Conservation (phyloP, 2,888 invertebrate genomes). For the Malthinus flaveolus region DNA sequence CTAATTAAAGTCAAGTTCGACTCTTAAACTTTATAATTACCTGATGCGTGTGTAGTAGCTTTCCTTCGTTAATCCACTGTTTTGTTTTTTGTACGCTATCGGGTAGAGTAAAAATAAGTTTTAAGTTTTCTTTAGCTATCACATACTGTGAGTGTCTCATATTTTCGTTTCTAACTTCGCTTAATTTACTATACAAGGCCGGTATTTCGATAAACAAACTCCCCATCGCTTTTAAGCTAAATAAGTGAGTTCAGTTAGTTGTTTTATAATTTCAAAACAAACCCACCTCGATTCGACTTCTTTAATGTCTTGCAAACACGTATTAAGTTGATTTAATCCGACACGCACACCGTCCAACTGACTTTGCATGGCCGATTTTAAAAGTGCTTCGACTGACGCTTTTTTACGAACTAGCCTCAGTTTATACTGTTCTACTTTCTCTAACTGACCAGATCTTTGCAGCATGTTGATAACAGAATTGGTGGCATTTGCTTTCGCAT, state of each 20-base stretch:
- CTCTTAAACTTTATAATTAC: conserved; percentile 44
- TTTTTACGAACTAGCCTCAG: conserved; percentile 76
- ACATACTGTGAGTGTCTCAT: conserved; percentile 95
- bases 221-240: conserved; percentile 74
- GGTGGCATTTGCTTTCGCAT: conserved; percentile 76
- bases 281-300: conserved; percentile 65
- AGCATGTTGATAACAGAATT: conserved; percentile 90
- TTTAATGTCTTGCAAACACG: conserved; percentile 82
- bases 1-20: neutral
- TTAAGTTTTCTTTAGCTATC: conserved; percentile 96
- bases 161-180: conserved; percentile 89
- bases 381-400: conserved; percentile 89
- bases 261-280: neutral
- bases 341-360: conserved; percentile 96
- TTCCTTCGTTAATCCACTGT: conserved; percentile 92
- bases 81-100: conserved; percentile 94
- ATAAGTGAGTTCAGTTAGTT: conserved; percentile 7
- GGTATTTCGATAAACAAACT: conserved; percentile 76
- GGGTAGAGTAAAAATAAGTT: conserved; percentile 97
- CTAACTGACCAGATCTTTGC: conserved; percentile 92
- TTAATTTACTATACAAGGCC: conserved; percentile 77
- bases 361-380: conserved; percentile 98
- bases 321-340: conserved; percentile 87
- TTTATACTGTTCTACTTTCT: conserved; percentile 84
- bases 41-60: conserved; percentile 92